A percentile compares a stretch with the other conserved stretches of the same genome.
These are phyloP conservation scores for Petromus typicus DNA, from an alignment of 2,113 vertebrate species.

Conservation along the genomic window DNA sequence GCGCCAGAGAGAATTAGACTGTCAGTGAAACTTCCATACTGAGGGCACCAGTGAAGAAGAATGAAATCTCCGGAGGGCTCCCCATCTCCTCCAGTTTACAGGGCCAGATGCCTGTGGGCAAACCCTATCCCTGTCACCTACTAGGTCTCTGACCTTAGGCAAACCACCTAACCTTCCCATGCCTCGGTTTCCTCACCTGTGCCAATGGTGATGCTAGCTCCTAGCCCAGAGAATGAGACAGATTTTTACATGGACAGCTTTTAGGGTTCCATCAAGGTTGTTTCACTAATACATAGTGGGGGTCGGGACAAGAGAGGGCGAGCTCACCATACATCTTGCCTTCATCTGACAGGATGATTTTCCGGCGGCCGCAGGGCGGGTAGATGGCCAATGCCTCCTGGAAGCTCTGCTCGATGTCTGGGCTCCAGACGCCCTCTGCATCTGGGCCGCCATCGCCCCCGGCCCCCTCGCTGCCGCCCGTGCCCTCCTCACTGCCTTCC, in stretches of 20 bases:
- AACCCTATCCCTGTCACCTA: neutral
- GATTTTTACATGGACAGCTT: neutral
- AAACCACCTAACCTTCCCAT: neutral
- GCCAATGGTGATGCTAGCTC: neutral
- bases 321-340: constrained; percentile 96
- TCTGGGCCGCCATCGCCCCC: constrained; percentile 81
- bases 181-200: neutral
- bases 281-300: neutral
- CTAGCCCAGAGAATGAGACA: neutral
- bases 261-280: neutral
- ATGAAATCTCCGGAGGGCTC: neutral
- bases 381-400: constrained; percentile 89
- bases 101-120: neutral
- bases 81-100: fast-evolving
- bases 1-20: constrained; percentile 1
- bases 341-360: constrained; percentile 81
- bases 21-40: constrained; percentile 16
- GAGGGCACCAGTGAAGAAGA: neutral
- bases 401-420: constrained; percentile 85
- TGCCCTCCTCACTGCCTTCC: constrained; percentile 83
- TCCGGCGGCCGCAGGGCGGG: constrained; percentile 77
- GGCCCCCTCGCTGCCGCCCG: constrained; percentile 81
- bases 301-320: neutral
- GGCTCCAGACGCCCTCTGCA: constrained; percentile 85
- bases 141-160: neutral